Conservation (phyloP, 2,888 invertebrate species). For the Malthinus flaveolus region DNA sequence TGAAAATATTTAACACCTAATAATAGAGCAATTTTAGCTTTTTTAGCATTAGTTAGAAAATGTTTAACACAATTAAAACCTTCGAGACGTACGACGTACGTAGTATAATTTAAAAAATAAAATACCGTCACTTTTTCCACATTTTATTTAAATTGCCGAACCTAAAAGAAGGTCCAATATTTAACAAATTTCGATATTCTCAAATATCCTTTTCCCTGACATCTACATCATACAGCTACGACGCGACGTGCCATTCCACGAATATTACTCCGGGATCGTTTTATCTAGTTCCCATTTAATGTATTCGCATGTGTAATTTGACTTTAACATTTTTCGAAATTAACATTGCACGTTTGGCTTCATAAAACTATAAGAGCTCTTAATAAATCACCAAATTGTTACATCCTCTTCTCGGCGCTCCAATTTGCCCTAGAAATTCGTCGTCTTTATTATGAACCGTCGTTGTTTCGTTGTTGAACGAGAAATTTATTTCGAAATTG, state of each 20-base stretch:
- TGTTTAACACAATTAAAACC: slow-evolving; percentile 1
- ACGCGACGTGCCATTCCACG: slow-evolving; percentile 9
- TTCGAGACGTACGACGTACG: not conserved
- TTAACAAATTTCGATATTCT: not conserved
- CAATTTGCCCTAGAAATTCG: too few species aligned
- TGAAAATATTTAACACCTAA: slow-evolving; percentile 25
- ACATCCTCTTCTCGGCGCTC: too few species aligned
- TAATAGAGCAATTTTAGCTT: slow-evolving; percentile 16
- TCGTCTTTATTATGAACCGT: too few species aligned
- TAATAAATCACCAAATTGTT: not conserved
- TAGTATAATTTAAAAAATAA: slow-evolving; percentile 1
- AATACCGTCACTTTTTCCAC: too few species aligned
- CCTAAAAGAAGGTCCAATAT: not conserved
- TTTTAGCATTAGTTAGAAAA: slow-evolving; percentile 8
- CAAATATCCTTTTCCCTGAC: slow-evolving; percentile 1
- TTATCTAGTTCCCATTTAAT: slow-evolving; percentile 17
- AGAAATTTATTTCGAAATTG: too few species aligned
- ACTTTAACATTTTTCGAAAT: slow-evolving; percentile 10
- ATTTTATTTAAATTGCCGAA: too few species aligned
- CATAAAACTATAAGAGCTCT: not conserved
- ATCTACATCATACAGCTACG: slow-evolving; percentile 8
- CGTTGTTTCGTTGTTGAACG: too few species aligned
- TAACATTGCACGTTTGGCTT: slow-evolving; percentile 10
- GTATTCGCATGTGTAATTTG: slow-evolving; percentile 13
- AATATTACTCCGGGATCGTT: slow-evolving; percentile 8